A percentile compares a stretch with the other conserved stretches of the same genome.
phyloP scores from a whole-genome alignment of 2,797 vertebrate genomes.

The Numenius phaeopus region DNA sequence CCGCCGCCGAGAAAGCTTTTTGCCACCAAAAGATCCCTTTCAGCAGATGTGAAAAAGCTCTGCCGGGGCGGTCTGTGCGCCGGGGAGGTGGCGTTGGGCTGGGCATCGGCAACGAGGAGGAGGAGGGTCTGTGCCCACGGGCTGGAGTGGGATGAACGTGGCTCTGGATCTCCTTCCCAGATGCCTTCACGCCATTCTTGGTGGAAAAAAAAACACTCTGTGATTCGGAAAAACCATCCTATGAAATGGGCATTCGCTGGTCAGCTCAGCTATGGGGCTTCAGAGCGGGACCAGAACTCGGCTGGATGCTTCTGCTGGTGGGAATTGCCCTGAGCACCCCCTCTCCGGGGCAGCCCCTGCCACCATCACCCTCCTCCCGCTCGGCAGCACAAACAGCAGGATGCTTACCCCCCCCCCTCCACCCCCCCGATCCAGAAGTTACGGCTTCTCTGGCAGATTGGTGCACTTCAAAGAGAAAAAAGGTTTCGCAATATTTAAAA shows the following conservation, averaged over 20 bases:
- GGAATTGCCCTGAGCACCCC: fast-evolving
- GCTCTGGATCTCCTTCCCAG: neutral
- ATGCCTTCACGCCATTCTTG: neutral
- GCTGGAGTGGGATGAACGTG: neutral
- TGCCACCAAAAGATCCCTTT: neutral
- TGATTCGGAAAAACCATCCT: neutral
- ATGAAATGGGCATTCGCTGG: neutral
- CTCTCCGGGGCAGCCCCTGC: fast-evolving
- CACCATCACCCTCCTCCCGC: fast-evolving
- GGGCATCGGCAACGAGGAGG: fast-evolving
- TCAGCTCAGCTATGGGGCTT: neutral
- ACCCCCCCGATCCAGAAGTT: neutral
- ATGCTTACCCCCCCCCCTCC: too few species aligned
- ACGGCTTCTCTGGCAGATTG: neutral
- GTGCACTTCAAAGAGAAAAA: neutral
- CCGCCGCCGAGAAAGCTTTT: fast-evolving
- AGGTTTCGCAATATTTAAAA: neutral
- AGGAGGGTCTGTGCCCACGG: neutral
- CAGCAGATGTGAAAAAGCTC: neutral
- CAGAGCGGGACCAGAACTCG: neutral
- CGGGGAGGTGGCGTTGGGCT: neutral
- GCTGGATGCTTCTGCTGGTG: neutral
- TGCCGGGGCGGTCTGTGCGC: fast-evolving
- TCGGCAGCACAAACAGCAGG: too few species aligned
- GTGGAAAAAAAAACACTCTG: neutral